Base-by-base conservation (phyloP, 2,113 vertebrate species). In the Glaucidium brasilianum region DNA sequence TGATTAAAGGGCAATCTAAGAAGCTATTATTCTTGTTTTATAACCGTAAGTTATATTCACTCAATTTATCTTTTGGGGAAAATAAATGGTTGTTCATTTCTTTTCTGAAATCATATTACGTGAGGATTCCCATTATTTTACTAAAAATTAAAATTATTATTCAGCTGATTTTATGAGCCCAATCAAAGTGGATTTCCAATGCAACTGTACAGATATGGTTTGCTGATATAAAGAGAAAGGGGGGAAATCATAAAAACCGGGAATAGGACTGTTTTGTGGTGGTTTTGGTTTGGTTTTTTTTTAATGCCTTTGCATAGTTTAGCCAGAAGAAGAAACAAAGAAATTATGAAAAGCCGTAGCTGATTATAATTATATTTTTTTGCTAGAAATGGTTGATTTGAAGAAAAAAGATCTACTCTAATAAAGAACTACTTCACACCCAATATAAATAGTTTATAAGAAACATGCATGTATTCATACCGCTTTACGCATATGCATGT, bases 1-100 rank as follows among this genome's bases (percentile, higher is more conserved):
- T 99, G 98, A 99, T 99, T 98, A 98, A 98, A 98, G 98, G 98
- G 98, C 98, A 98, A 98, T 99, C 98, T 99, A 98, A 98, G 98
- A 98, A 98, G 97, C 98, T 98, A 98, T 99, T 99, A 98, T 98
- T 98, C 98, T 98, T 99, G 98, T 98, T 98, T 98, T 98, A 98
- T 98, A 98, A 98, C 97, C 50, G 97, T 98, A 98, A 98, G 97
- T 98, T 98, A 98, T 98, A 98, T 98, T 98, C 98, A 97, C 96
- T 98, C 98, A 97, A 98, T 98, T 98, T 98, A 98, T 98, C 98
- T 98, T 98, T 96, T 94, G 88, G 89, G 96, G 94, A 94, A 98
- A 98, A 98, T 97, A 98, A 98, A 98, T 98, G 98, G 97, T 97
- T 95, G 97, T 90, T 98, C 94, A 9, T 97, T 97, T 98, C 96